Base-by-base conservation (phyloP, 1,140 invertebrate species). In the Doryteuthis pealeii region DNA sequence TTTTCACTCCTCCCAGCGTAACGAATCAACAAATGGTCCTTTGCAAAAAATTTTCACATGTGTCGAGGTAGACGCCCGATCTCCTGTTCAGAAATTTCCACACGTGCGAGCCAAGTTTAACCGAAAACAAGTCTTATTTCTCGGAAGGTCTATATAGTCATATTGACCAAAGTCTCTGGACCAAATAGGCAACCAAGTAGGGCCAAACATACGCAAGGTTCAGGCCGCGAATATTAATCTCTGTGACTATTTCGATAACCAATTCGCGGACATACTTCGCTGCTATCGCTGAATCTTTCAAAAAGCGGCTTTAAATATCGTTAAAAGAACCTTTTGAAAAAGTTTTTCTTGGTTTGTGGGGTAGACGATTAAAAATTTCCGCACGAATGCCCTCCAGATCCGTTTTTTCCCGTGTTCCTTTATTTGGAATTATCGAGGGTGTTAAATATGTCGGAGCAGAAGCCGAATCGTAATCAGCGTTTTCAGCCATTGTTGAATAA, bases 71-170 rank as follows among this genome's bases (percentile, higher is more conserved):
- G 0, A 91, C 88, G 49, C 88, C 88, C 86, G 35, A 94, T 83
- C 45, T 90, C 85, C 31, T 90, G 89, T 75, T 89, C 88, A 82
- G 93, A 94, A 80, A 91, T 91, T 6, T 89, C 80, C 71, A 96
- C 87, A 78, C 96, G 90, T 35, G 72, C 89, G 86, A 18, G 96
- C 84, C 70, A n/a, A 96, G 88, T 67, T 89, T 82, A 0, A 95
- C 82, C 67, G 93, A 93, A 90, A 66, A 91, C 86, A 6, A 96
- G 83, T 43, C 95, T 90, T 45, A 96, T 90, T 91, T 97, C 95
- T 89, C 97, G 95, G 14, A 40, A 91, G 88, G 88, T 96, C 95
- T 4, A 93, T 87, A 12, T 93, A 90, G 82, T 95, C 94, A 66
- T 91, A 89, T 45, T 91, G 91, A 1, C 93, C 94, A 74, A n/a